These are phyloP conservation scores for Leucoma salicis DNA, from an alignment of 2,888 invertebrate genomes.

Conservation along the genomic window DNA sequence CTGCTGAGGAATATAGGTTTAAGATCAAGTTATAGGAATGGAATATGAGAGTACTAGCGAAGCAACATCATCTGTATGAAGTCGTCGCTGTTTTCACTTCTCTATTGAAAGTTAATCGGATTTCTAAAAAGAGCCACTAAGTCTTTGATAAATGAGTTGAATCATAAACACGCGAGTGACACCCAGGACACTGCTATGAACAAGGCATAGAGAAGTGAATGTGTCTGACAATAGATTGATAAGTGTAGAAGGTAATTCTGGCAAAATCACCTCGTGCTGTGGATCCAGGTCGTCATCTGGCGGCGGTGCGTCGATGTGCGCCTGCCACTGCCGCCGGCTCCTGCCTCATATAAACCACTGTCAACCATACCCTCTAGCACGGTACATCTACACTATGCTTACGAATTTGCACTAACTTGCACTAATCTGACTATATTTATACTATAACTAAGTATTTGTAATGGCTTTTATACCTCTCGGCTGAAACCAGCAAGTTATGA, in stretches of 20 bases:
- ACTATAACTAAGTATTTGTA: no score
- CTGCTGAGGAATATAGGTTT: constrained; percentile 24
- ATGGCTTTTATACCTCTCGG: no score
- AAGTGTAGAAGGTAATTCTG: constrained; percentile 78
- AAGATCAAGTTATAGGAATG: constrained; percentile 26
- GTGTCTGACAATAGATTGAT: constrained; percentile 54
- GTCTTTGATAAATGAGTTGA: constrained; percentile 12
- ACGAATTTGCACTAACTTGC: constrained; percentile 30
- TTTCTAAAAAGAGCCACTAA: no score
- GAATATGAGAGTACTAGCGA: constrained; percentile 15
- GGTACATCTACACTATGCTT: constrained; percentile 33
- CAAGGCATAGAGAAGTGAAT: constrained; percentile 67
- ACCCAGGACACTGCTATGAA: constrained; percentile 63
- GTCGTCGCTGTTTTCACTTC: no score
- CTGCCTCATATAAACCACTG: constrained; percentile 68
- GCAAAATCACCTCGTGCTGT: constrained; percentile 81
- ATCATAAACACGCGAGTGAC: constrained; percentile 58
- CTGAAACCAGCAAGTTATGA: no score
- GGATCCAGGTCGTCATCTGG: constrained; percentile 73
- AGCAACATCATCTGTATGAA: constrained; percentile 19
- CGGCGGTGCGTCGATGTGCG: constrained; percentile 62
- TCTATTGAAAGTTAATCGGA: no score
- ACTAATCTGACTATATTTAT: constrained; percentile 24
- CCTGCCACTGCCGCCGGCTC: constrained; percentile 74
- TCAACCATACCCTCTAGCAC: constrained; percentile 42